A percentile compares a stretch with the other conserved stretches of the same genome.
Evolutionary conservation across 2,888 invertebrate species (phyloP).

Genomic region (Cataglyphis albicans): DNA sequence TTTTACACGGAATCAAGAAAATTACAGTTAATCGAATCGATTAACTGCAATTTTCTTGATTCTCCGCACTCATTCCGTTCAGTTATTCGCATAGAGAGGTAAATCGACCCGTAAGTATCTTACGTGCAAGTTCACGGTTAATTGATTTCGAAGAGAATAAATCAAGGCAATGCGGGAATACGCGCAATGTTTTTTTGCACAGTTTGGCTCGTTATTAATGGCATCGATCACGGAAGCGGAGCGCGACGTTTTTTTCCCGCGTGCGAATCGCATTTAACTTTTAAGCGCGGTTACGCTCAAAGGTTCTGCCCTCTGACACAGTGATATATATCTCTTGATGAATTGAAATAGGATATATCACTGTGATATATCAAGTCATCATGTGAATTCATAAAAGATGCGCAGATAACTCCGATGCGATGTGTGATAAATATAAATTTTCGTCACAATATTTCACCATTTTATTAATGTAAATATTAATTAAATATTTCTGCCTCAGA

Average conservation of each 20-base stretch:
- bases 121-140: constrained; percentile 3
- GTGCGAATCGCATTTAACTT: constrained; percentile 31
- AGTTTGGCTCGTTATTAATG: constrained; percentile 47
- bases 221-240: constrained; percentile 33
- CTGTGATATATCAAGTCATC: constrained; percentile 40
- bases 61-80: not conserved
- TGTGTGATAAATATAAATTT: constrained; percentile 34
- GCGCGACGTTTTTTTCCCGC: constrained; percentile 34
- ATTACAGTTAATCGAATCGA: constrained; percentile 43
- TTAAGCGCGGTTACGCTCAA: constrained; percentile 28
- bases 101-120: constrained; percentile 11
- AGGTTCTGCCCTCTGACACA: constrained; percentile 37
- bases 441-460: constrained; percentile 14
- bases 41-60: constrained; percentile 11
- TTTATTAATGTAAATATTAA: not conserved
- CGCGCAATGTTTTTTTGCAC: constrained; percentile 27
- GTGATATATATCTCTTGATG: constrained; percentile 41
- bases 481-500: not conserved
- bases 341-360: constrained; percentile 50
- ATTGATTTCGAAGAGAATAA: constrained; percentile 20
- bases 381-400: constrained; percentile 6
- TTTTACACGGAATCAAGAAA: constrained; percentile 36
- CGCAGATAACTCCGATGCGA: not conserved
- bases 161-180: not conserved
- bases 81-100: not conserved